Evolutionary conservation across 37 sponge, comb jelly and placozoan species (phyloP), one percentile per base, ranked within the genome.

Genomic region (Geodia barretti): DNA sequence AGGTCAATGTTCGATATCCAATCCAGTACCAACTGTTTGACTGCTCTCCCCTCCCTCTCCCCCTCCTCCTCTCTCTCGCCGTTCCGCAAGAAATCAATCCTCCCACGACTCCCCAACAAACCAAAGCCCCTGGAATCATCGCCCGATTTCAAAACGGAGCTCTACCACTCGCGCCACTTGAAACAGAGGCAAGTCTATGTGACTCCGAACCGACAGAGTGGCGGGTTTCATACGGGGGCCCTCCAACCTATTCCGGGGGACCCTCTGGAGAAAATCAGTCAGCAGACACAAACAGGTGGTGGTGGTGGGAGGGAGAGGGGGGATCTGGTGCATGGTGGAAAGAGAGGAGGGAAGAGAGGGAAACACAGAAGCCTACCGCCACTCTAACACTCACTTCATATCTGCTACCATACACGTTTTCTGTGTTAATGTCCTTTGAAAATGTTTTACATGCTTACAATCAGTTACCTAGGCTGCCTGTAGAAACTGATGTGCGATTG

Each of bases 111-210:
- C 11, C 14, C 54, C 14, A 7, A 17, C 54, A 33, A 42, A 20
- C 41, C 67, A n/a, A 64, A 74, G 28, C n/a, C n/a, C n/a, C 34
- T 34, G 7, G 41, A 68, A 2, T 24, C 72, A 17, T 65, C 72
- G 8, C 62, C 38, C 60, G 30, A 67, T 8, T 65, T 38, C 29
- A 88, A 77, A 41, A 63, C 42, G 1, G 68, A 77, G 4, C 64
- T 88, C 17, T 82, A 76, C 61, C 28, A 73, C 3, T 78, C 89
- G 5, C 39, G 65, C 17, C 77, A 72, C 58, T 63, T 82, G 4
- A 24, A 60, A 17, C 33, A 35, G 25, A 54, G 79, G 37, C 41
- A 81, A 34, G 4, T 32, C 1, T 63, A 54, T 9, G 47, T 69
- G 20, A 75, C 34, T 1, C 33, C 69, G 26, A 76, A 82, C 21